phyloP scores from a whole-genome alignment of 2,797 vertebrate genomes.

The Sus cebifrons region DNA sequence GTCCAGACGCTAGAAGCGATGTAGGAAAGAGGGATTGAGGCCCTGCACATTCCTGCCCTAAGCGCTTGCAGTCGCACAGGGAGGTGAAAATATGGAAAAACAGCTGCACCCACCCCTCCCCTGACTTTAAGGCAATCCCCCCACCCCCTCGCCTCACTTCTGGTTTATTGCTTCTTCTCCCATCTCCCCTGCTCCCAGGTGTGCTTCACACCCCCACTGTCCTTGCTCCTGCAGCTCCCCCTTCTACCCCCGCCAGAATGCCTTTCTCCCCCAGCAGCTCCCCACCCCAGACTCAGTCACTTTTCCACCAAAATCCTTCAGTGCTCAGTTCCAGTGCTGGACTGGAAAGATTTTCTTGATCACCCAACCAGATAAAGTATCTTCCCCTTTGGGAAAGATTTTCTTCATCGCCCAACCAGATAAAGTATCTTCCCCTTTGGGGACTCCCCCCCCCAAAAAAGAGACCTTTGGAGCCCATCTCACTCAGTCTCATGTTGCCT shows the following conservation, averaged over 20 bases:
- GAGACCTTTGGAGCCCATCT: neutral
- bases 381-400: neutral
- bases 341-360: neutral
- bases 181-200: rapidly evolving
- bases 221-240: neutral
- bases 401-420: neutral
- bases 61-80: neutral
- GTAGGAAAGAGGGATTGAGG: neutral
- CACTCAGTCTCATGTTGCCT: neutral
- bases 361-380: too few species aligned
- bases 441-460: too few species aligned
- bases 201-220: too few species aligned
- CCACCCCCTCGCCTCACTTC: neutral
- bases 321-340: neutral
- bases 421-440: neutral
- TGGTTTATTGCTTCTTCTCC: neutral
- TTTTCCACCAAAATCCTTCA: neutral
- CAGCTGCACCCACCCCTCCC: neutral
- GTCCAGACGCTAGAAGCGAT: neutral
- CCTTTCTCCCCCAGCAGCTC: neutral
- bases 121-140: rapidly evolving
- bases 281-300: neutral
- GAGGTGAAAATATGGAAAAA: neutral
- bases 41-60: neutral
- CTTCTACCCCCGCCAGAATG: neutral